Percentiles rank a stretch among this genome's conserved stretches.
These are phyloP conservation scores for Spinus olivaceus DNA, from an alignment of 2,797 vertebrate species.

Conservation along the genomic window DNA sequence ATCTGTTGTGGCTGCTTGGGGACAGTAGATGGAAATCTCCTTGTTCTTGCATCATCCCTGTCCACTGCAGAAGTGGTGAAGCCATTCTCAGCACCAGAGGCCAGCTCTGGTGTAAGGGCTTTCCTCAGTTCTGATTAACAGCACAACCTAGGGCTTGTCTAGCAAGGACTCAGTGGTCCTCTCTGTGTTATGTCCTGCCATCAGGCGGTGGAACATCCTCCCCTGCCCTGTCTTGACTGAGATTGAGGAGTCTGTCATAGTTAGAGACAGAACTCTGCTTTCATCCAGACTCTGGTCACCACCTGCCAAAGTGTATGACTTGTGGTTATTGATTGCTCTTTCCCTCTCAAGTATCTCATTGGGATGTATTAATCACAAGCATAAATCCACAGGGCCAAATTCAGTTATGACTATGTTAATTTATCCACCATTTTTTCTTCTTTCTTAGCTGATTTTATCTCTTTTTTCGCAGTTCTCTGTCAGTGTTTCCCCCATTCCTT, in stretches of 20 bases:
- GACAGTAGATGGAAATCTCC: background rate
- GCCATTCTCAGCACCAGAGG: background rate
- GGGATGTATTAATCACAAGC: background rate
- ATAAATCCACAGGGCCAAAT: background rate
- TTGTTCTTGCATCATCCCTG: background rate
- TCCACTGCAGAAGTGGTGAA: background rate
- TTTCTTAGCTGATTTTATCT: background rate
- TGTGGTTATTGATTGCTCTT: slow-evolving; percentile 15
- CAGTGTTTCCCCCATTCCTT: background rate
- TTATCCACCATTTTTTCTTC: background rate
- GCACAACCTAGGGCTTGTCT: background rate
- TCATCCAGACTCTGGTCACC: background rate
- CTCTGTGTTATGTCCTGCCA: background rate
- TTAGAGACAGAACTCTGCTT: background rate
- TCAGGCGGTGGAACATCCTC: background rate
- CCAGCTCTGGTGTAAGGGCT: background rate
- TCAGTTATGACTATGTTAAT: background rate
- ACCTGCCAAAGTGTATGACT: background rate
- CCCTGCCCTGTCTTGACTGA: background rate
- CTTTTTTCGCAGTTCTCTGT: background rate
- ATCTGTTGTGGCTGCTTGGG: background rate
- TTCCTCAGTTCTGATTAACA: background rate
- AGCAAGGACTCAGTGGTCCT: background rate
- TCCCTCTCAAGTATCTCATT: background rate
- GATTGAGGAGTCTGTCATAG: background rate